Percentiles rank a stretch among this genome's conserved stretches.
Conservation (phyloP, 2,888 invertebrate genomes). For the Stenichneumon culpator region DNA sequence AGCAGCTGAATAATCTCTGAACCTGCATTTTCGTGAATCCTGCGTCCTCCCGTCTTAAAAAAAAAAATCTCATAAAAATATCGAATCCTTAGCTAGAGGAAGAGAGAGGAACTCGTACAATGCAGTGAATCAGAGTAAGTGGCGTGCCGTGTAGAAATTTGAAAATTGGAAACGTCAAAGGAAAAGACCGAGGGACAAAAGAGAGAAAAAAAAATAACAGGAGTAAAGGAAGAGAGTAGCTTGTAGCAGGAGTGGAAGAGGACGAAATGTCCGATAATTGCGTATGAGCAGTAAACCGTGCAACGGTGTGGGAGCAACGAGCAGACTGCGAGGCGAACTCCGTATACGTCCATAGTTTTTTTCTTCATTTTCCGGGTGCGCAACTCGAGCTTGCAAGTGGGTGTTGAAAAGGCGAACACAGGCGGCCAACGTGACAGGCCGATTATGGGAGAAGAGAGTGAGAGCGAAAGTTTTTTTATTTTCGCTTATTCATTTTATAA, state of each 20-base stretch:
- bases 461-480: slow-evolving; percentile 7
- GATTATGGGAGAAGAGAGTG: slow-evolving; percentile 48
- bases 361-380: slow-evolving; percentile 65
- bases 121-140: slow-evolving; percentile 73
- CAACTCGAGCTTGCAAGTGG: slow-evolving; percentile 56
- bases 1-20: no score
- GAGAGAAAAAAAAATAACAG: not conserved
- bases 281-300: slow-evolving; percentile 78
- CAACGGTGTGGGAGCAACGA: slow-evolving; percentile 64
- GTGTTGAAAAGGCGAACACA: slow-evolving; percentile 33
- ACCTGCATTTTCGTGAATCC: no score
- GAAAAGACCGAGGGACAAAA: slow-evolving; percentile 31
- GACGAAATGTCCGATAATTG: slow-evolving; percentile 79
- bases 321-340: slow-evolving; percentile 64
- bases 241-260: slow-evolving; percentile 61
- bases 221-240: slow-evolving; percentile 24
- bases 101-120: slow-evolving; percentile 71
- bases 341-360: slow-evolving; percentile 56
- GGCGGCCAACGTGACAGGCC: slow-evolving; percentile 27
- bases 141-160: slow-evolving; percentile 63
- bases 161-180: slow-evolving; percentile 69
- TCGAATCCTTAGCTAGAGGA: not conserved
- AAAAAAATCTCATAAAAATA: no score
- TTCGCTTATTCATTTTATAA: not conserved
- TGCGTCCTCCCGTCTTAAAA: no score